These are phyloP conservation scores for Cepphus grylle DNA, from an alignment of 2,113 vertebrate species.

Conservation along the genomic window DNA sequence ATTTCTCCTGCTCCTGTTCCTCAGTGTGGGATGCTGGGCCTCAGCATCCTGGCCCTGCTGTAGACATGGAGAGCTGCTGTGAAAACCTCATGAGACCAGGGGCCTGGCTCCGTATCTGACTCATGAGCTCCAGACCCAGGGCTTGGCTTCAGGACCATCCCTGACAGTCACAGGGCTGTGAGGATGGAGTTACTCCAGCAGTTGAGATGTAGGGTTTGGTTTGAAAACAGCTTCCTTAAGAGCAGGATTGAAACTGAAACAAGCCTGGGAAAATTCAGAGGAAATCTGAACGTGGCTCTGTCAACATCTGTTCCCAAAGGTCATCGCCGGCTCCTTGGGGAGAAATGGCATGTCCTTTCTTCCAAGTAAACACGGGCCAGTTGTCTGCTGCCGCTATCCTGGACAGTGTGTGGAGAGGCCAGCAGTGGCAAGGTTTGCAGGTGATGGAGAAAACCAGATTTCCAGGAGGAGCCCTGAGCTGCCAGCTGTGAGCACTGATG, in stretches of 20 bases:
- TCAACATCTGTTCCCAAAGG: slow-evolving; percentile 28
- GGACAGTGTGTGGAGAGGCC: background rate
- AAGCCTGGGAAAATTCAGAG: slow-evolving; percentile 48
- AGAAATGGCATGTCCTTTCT: slow-evolving; percentile 13
- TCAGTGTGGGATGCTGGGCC: background rate
- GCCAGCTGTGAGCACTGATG: accelerated
- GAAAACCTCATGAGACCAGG: background rate
- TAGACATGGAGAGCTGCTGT: background rate
- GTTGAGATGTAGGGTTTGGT: background rate
- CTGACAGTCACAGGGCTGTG: background rate
- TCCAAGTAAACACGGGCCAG: background rate
- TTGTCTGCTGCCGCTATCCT: background rate
- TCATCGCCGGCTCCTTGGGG: background rate
- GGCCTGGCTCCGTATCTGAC: background rate
- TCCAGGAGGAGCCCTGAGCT: background rate
- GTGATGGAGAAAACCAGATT: background rate
- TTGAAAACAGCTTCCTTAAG: background rate
- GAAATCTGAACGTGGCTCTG: background rate
- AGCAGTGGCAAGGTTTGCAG: background rate
- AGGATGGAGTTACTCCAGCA: background rate
- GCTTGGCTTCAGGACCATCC: background rate
- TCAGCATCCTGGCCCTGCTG: background rate
- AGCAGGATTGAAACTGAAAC: slow-evolving; percentile 9
- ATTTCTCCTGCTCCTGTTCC: background rate
- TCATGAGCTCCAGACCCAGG: background rate